Base-by-base conservation (phyloP, 2,888 invertebrate species). In the Loripinus fragilis region DNA sequence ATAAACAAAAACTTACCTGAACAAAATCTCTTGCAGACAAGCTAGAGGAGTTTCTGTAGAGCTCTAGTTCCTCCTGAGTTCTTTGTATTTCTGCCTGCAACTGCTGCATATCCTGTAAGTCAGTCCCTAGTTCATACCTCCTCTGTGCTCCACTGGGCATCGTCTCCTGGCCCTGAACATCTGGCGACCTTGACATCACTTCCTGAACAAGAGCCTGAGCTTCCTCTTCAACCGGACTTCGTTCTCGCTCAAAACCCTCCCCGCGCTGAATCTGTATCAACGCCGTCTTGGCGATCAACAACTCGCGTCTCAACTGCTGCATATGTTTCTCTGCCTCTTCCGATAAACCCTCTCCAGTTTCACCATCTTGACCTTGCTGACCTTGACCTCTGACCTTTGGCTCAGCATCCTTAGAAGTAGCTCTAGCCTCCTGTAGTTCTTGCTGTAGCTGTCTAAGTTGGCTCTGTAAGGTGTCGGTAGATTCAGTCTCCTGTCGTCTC, bases 241-340 rank as follows among this genome's bases (percentile, higher is more conserved):
- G 42, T 20, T 75, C 76, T 17, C 76, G 35, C 33, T 78, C 76
- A 15, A 73, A 50, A 28, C 84, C 42, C 23, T 74, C 75, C 45
- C 84, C 83, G 50, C 85, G 77, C 69, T 87, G 86, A 35, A 86
- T 84, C 60, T 87, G 85, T 68, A 81, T 82, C 50, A 89, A 69
- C 12, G 89, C 89, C 68, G 85, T 79, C 66, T 88, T 88, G 8
- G 90, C 88, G n/a, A 86, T 86, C 20, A 86, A 77, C 23, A 90
- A 81, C 77, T 89, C 88, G 28, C 83, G 60, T 38, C 87, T 84
- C 8, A 90, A 76, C 20, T 89, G 87, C n/a, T 86, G 84, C 20
- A 90, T 87, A 48, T 87, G 87, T 60, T 83, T 85, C 67, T 89
- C 87, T 45, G 87, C 87, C 55, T 88, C 86, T 33, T 84, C 78